Conservation (phyloP, 2,113 vertebrate genomes). For the Anguilla japonica region DNA sequence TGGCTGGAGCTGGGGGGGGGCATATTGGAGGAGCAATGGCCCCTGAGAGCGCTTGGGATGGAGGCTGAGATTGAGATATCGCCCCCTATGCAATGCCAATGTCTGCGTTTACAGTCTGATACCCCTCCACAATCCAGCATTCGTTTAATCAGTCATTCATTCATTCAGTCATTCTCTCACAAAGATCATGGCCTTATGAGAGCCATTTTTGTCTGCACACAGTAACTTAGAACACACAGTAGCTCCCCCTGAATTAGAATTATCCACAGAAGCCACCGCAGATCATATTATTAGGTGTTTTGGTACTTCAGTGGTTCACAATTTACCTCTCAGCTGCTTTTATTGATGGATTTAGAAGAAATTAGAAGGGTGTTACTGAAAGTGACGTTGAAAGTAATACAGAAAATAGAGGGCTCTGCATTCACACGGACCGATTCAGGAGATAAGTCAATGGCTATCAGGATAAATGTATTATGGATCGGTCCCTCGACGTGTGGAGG, state of each 20-base stretch:
- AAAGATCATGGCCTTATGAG: neutral
- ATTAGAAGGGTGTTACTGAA: slow-evolving; percentile 34
- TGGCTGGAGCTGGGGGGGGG: no score
- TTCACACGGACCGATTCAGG: slow-evolving; percentile 26
- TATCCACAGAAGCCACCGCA: neutral
- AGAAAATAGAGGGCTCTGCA: slow-evolving; percentile 24
- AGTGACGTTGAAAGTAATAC: slow-evolving; percentile 31
- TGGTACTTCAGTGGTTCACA: slow-evolving; percentile 18
- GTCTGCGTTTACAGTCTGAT: no score
- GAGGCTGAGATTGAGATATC: no score
- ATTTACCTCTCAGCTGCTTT: slow-evolving; percentile 28
- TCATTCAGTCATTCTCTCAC: neutral
- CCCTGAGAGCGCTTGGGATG: no score
- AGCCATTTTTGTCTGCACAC: neutral
- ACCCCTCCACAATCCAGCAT: no score
- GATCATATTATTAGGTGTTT: slow-evolving; percentile 27
- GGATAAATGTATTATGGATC: slow-evolving; percentile 35
- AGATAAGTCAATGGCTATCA: slow-evolving; percentile 43
- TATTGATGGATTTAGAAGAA: slow-evolving; percentile 34
- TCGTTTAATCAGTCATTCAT: neutral
- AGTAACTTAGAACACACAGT: no score
- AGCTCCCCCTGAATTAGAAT: slow-evolving; percentile 20
- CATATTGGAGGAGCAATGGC: no score
- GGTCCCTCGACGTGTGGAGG: slow-evolving; percentile 4
- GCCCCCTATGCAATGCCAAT: no score